Evolutionary conservation across 2,888 invertebrate genomes (phyloP).

Genomic region (Folsomia candida): DNA sequence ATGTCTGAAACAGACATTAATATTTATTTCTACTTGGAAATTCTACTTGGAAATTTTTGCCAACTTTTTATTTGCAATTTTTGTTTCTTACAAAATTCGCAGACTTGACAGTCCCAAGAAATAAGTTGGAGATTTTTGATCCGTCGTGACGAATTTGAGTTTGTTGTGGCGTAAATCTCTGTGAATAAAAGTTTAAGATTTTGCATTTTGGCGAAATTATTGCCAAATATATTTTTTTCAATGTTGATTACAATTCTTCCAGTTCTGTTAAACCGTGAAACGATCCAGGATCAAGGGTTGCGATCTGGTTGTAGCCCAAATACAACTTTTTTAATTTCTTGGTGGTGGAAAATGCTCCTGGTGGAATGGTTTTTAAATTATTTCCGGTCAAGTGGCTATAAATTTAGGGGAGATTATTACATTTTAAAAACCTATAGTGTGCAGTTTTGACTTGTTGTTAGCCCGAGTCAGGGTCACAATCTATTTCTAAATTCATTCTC

Average conservation of each 20-base stretch:
- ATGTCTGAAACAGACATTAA: conserved; percentile 31
- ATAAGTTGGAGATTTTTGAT: conserved; percentile 55
- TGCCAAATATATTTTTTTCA: neutral
- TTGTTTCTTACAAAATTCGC: conserved; percentile 56
- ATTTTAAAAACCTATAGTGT: neutral
- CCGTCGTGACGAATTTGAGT: conserved; percentile 54
- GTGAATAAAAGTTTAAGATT: neutral
- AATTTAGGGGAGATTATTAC: neutral
- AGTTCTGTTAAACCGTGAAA: conserved; percentile 39
- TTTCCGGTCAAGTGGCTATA: conserved; percentile 45
- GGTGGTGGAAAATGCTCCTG: conserved; percentile 34
- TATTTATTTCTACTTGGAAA: too few species aligned
- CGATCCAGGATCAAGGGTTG: conserved; percentile 28
- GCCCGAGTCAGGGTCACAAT: too few species aligned
- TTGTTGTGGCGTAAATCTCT: conserved; percentile 60
- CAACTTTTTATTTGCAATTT: neutral
- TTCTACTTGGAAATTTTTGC: neutral
- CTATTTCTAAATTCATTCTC: too few species aligned
- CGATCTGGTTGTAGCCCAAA: conserved; percentile 43
- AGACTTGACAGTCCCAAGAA: conserved; percentile 51
- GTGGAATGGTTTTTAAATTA: conserved; percentile 34
- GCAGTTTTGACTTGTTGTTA: too few species aligned
- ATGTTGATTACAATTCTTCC: conserved; percentile 41
- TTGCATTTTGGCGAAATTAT: neutral
- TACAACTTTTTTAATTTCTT: conserved; percentile 37